phyloP scores from a whole-genome alignment of 2,113 vertebrate species.

The Zingel zingel region DNA sequence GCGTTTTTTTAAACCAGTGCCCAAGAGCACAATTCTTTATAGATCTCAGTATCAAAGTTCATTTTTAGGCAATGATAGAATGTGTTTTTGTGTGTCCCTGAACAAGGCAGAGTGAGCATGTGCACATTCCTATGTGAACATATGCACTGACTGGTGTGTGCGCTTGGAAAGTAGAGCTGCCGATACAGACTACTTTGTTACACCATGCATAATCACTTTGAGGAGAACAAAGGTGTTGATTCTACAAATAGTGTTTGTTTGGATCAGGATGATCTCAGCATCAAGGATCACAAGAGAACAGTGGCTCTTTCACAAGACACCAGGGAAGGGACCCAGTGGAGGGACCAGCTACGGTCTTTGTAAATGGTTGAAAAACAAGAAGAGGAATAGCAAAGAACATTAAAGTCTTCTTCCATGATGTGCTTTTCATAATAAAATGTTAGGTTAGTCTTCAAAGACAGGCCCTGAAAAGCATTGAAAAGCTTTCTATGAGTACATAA shows the following conservation, averaged over 20 bases:
- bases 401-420: conserved; percentile 37
- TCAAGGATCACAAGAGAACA: conserved; percentile 71
- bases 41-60: conserved; percentile 37
- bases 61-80: conserved; percentile 40
- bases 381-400: conserved; percentile 43
- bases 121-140: neutral
- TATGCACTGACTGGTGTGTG: conserved; percentile 5
- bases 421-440: conserved; percentile 45
- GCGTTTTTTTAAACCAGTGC: neutral
- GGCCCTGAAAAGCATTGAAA: conserved; percentile 4
- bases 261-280: conserved; percentile 51
- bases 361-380: conserved; percentile 63
- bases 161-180: conserved; percentile 34
- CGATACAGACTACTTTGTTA: conserved; percentile 47
- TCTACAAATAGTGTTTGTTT: conserved; percentile 69
- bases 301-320: conserved; percentile 66
- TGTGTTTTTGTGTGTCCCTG: conserved; percentile 27
- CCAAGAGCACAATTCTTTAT: conserved; percentile 35
- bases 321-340: conserved; percentile 33
- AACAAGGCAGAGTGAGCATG: neutral
- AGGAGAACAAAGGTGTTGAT: conserved; percentile 71
- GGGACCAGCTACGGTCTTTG: conserved; percentile 44
- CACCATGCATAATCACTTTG: conserved; percentile 72
- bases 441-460: conserved; percentile 30
- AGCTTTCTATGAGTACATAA: conserved; percentile 9